Evolutionary conservation across 2,888 invertebrate species (phyloP), one percentile per base, ranked within the genome.

Genomic region (Priocnemis perturbator): DNA sequence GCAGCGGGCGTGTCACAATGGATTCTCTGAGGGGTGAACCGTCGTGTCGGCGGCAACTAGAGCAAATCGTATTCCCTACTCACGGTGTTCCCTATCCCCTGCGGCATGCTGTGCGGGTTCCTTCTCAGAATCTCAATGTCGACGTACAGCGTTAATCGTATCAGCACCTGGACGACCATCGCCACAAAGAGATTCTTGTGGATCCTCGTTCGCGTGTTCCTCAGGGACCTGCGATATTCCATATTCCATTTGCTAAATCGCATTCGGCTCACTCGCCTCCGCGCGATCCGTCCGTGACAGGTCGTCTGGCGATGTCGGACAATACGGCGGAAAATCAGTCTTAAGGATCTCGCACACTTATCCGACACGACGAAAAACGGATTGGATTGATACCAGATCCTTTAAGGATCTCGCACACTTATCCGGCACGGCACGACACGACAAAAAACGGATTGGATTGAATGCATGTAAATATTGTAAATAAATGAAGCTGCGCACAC

Each of bases 111-210:
- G 74, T 83, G 89, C 83, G 74, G 84, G 75, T 73, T 89, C 77
- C 68, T 88, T 81, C 83, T 90, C 1, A 91, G 89, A 53, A 93
- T 87, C 0, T 91, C 92, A 84, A 96, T 95, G 87, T 96, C 95
- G 61, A 95, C 91, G 88, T 96, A 96, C 47, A 95, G 87, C 0
- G 92, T 92, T 65, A 96, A 90, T 52, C 96, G 91, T 57, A 95
- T 92, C 45, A 94, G 86, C 14, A 95, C 94, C 89, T 95, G 95
- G 69, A 94, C 90, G 64, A 95, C 91, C 91, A 97, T 95, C 1
- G 97, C 95, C 50, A 93, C 91, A 89, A 96, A 97, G 64, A 96
- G 91, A 88, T 95, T 95, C 89, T 94, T 95, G 89, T 96, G 98
- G 78, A 96, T 97, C 81, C 94, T 92, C 0, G 96, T 97, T 59